These are phyloP conservation scores for Gambusia holbrooki DNA, from an alignment of 2,113 vertebrate species.

Conservation along the genomic window DNA sequence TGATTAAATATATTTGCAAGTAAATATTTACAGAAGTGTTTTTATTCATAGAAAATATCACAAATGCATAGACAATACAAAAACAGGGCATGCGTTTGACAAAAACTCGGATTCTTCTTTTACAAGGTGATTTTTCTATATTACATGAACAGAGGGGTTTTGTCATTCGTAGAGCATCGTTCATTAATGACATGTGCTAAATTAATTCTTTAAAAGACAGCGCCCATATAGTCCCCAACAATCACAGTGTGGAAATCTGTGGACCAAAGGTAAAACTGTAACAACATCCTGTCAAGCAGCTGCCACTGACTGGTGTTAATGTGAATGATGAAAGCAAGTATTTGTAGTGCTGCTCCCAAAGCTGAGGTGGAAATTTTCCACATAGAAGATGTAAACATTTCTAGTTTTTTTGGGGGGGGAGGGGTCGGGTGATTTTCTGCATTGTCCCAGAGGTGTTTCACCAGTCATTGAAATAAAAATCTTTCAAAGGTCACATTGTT, in stretches of 20 bases:
- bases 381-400: neutral
- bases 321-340: neutral
- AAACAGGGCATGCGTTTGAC: slow-evolving; percentile 6
- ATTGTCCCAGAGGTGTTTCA: slow-evolving; percentile 5
- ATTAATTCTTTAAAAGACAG: slow-evolving; percentile 11
- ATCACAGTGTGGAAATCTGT: slow-evolving; percentile 9
- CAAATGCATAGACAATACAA: slow-evolving; percentile 34
- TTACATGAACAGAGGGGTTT: slow-evolving; percentile 20
- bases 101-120: slow-evolving; percentile 23
- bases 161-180: slow-evolving; percentile 15
- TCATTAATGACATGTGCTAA: slow-evolving; percentile 6
- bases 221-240: neutral
- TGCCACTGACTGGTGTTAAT: neutral
- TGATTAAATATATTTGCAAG: too few species aligned
- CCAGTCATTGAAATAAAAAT: slow-evolving; percentile 9
- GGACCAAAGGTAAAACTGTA: neutral
- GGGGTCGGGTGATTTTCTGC: neutral
- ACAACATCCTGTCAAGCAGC: neutral
- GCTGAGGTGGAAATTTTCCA: neutral
- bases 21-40: slow-evolving; percentile 2
- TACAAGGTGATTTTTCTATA: slow-evolving; percentile 47
- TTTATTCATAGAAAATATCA: slow-evolving; percentile 65
- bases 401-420: too few species aligned
- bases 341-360: neutral
- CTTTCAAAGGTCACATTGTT: slow-evolving; percentile 4